These are phyloP conservation scores for Maniola jurtina DNA, from an alignment of 1,140 invertebrate species.

Conservation along the genomic window DNA sequence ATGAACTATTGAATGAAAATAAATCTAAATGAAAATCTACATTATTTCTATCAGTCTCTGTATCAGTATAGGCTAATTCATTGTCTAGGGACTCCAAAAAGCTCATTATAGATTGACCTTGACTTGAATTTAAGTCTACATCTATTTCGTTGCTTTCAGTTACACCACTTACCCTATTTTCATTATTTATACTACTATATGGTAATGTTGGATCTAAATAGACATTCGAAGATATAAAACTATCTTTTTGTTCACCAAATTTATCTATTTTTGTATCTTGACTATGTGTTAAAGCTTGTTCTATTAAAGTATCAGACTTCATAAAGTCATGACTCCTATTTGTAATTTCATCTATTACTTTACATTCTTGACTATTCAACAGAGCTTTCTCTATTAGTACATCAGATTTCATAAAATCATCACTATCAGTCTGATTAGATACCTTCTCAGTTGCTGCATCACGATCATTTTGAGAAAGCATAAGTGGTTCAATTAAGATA, in stretches of 20 bases:
- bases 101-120: constrained; percentile 59
- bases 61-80: constrained; percentile 53
- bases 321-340: background rate
- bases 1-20: constrained; percentile 63
- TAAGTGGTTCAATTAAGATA: background rate
- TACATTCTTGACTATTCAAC: background rate
- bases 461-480: background rate
- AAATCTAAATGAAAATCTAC: constrained; percentile 67
- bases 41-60: constrained; percentile 60
- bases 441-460: background rate
- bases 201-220: constrained; percentile 51
- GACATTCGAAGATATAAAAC: constrained; percentile 46
- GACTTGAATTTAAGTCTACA: constrained; percentile 36
- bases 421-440: background rate
- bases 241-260: constrained; percentile 22
- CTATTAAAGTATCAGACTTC: background rate
- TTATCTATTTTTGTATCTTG: background rate
- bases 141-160: constrained; percentile 34
- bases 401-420: constrained; percentile 3
- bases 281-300: background rate
- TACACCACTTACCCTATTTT: constrained; percentile 18
- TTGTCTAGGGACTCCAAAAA: constrained; percentile 65
- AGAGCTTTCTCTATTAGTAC: background rate
- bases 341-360: background rate
- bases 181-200: constrained; percentile 41